These are phyloP conservation scores for Xiphias gladius DNA, from an alignment of 2,113 vertebrate species.

Conservation along the genomic window DNA sequence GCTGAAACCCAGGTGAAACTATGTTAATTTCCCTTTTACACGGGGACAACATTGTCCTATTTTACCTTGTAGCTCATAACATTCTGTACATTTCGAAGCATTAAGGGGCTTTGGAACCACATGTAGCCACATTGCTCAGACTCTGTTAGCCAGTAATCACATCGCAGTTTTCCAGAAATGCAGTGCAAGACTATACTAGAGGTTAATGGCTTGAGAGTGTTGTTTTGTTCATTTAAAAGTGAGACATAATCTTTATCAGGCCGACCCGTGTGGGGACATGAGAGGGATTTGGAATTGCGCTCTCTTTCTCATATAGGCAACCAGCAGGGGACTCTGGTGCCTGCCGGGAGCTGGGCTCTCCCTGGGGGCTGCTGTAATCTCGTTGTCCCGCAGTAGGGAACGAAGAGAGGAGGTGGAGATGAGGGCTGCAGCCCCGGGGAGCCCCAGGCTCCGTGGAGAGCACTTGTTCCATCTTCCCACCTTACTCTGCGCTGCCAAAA, in stretches of 20 bases:
- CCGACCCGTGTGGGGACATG: slow-evolving; percentile 42
- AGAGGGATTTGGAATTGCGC: slow-evolving; percentile 42
- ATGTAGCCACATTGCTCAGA: slow-evolving; percentile 15
- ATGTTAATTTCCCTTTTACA: slow-evolving; percentile 75
- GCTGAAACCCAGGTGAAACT: slow-evolving; percentile 68
- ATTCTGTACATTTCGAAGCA: slow-evolving; percentile 42
- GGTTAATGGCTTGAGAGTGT: slow-evolving; percentile 62
- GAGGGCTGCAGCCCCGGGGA: slow-evolving; percentile 67
- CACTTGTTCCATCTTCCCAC: slow-evolving; percentile 63
- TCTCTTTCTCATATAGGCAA: slow-evolving; percentile 33
- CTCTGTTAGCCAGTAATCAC: slow-evolving; percentile 57
- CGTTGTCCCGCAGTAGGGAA: slow-evolving; percentile 67
- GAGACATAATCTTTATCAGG: slow-evolving; percentile 48
- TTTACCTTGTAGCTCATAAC: slow-evolving; percentile 56
- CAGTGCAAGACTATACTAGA: slow-evolving; percentile 49
- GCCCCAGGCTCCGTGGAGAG: slow-evolving; percentile 55
- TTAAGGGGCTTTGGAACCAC: slow-evolving; percentile 57
- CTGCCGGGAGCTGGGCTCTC: slow-evolving; percentile 61
- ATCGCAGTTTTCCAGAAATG: slow-evolving; percentile 58
- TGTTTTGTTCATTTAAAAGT: slow-evolving; percentile 58
- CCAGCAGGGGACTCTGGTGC: slow-evolving; percentile 54
- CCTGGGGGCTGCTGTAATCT: slow-evolving; percentile 75
- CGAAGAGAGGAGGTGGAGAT: slow-evolving; percentile 55
- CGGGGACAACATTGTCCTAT: slow-evolving; percentile 57
- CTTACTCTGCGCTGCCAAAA: slow-evolving; percentile 43